phyloP scores from a whole-genome alignment of 2,888 invertebrate species.

The Slavum lentiscoides region DNA sequence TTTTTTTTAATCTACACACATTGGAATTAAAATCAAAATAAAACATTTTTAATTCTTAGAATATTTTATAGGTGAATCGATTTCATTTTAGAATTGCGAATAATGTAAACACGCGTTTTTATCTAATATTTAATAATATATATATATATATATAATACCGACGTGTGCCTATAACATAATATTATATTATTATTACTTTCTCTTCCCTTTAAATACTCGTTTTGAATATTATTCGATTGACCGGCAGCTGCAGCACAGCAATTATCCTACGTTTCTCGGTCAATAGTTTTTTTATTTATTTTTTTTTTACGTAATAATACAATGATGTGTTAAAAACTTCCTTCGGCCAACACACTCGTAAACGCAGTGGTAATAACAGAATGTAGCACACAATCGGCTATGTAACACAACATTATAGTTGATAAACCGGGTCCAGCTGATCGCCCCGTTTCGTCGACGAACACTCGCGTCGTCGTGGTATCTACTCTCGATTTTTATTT shows the following conservation, averaged over 20 bases:
- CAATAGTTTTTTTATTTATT: not conserved
- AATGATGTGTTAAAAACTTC: conserved; percentile 44
- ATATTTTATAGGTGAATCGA: no score
- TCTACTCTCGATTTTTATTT: conserved; percentile 47
- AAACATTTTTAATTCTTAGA: no score
- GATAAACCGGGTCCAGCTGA: conserved; percentile 51
- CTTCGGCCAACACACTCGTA: conserved; percentile 17
- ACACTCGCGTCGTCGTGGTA: not conserved
- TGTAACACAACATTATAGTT: conserved; percentile 28
- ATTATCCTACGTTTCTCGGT: conserved; percentile 32
- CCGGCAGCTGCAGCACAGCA: not conserved
- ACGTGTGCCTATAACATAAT: not conserved
- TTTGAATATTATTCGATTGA: conserved; percentile 9
- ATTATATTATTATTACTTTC: conserved; percentile 16
- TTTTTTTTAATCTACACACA: no score
- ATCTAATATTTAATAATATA: not conserved
- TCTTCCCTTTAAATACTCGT: conserved; percentile 25
- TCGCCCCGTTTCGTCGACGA: conserved; percentile 21
- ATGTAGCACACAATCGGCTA: conserved; percentile 29
- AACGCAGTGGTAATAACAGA: not conserved
- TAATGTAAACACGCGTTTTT: no score
- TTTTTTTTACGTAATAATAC: conserved; percentile 21
- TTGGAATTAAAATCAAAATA: no score
- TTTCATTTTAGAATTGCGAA: no score
- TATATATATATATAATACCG: not conserved